Percentiles rank a stretch among this genome's conserved stretches.
These are phyloP conservation scores for Thyatira batis DNA, from an alignment of 2,888 invertebrate species.

Conservation along the genomic window DNA sequence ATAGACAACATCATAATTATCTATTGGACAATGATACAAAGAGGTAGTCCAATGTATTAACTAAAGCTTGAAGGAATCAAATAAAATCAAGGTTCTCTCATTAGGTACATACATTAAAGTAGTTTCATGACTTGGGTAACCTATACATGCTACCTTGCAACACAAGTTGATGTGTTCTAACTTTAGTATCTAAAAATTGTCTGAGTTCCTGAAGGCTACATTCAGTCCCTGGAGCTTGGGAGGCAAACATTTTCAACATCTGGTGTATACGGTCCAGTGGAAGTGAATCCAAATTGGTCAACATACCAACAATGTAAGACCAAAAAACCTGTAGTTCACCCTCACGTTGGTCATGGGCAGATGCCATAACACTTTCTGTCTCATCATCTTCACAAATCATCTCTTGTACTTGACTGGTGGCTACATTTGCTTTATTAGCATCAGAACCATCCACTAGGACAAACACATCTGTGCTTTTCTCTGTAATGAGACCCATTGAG, in stretches of 20 bases:
- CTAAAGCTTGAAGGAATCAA: no score
- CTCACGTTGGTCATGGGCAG: constrained; percentile 95
- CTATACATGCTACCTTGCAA: constrained; percentile 94
- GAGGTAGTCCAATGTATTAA: background rate
- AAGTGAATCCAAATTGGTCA: constrained; percentile 95
- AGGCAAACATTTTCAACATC: constrained; percentile 98
- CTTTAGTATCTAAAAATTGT: constrained; percentile 95
- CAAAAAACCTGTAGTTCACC: constrained; percentile 97
- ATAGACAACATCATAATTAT: no score
- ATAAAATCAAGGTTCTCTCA: background rate
- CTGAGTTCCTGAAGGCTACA: constrained; percentile 94
- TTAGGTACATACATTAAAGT: constrained; percentile 7
- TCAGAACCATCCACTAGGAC: constrained; percentile 85
- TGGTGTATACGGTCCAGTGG: constrained; percentile 96
- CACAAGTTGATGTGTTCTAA: constrained; percentile 93
- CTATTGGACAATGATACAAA: background rate
- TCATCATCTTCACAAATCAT: constrained; percentile 94
- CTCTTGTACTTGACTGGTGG: constrained; percentile 80
- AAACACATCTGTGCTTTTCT: constrained; percentile 88
- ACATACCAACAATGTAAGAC: constrained; percentile 98
- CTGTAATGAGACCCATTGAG: constrained; percentile 93
- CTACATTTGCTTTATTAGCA: constrained; percentile 78
- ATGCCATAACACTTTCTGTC: constrained; percentile 96
- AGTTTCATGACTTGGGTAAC: constrained; percentile 86
- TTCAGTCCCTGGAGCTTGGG: constrained; percentile 94